A percentile compares a stretch with the other conserved stretches of the same genome.
Evolutionary conservation across 1,140 invertebrate genomes (phyloP).

Genomic region (Drosophila nannoptera): DNA sequence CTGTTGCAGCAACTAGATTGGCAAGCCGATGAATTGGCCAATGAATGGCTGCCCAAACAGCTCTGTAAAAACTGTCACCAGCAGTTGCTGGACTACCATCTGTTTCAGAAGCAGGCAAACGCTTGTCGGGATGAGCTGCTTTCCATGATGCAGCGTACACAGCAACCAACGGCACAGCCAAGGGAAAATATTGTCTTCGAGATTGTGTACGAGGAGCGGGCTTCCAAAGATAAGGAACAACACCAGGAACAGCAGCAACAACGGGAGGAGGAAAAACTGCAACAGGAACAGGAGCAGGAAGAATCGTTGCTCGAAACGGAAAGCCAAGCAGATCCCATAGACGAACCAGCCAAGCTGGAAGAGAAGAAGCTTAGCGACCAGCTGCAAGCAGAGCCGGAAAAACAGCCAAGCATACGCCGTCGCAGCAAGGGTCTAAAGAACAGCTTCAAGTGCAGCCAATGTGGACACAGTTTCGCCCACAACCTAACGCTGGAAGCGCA

Average conservation of each 20-base stretch:
- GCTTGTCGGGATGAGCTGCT: conserved; percentile 36
- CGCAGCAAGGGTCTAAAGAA: conserved; percentile 46
- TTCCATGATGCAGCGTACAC: conserved; percentile 6
- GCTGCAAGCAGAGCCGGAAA: neutral
- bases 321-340: conserved; percentile 48
- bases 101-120: conserved; percentile 42
- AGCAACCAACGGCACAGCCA: neutral
- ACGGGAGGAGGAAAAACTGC: conserved; percentile 3
- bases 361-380: neutral
- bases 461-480: conserved; percentile 64
- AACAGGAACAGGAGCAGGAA: neutral
- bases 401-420: neutral
- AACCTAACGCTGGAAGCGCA: conserved; percentile 64
- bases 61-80: conserved; percentile 42
- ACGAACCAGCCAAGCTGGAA: conserved; percentile 7
- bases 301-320: conserved; percentile 4
- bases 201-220: conserved; percentile 41
- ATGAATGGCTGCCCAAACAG: conserved; percentile 31
- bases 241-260: neutral
- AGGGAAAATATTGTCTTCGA: conserved; percentile 37
- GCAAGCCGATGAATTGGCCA: conserved; percentile 9
- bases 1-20: conserved; percentile 24
- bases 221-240: neutral
- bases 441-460: conserved; percentile 60
- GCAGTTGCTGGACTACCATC: conserved; percentile 25